These are phyloP conservation scores for Tapirus terrestris DNA, from an alignment of 2,113 vertebrate genomes.

Conservation along the genomic window DNA sequence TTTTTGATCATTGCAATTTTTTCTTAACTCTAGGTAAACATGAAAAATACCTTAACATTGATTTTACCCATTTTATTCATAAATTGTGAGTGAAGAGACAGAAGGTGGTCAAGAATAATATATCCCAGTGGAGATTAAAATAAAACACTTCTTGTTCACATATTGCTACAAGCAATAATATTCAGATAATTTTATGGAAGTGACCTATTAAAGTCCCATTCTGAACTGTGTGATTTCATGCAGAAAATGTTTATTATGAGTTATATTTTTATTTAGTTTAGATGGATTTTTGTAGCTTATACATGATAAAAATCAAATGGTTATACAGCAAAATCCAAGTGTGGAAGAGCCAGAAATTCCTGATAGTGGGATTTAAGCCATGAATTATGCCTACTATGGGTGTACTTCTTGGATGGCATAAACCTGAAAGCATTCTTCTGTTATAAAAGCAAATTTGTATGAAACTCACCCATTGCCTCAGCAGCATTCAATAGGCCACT, in stretches of 20 bases:
- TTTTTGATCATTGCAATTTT: not conserved
- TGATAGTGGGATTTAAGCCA: not conserved
- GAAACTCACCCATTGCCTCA: not conserved
- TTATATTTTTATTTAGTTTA: not conserved
- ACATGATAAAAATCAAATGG: not conserved
- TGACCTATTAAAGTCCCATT: not conserved
- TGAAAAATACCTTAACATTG: slow-evolving; percentile 23
- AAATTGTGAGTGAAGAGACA: not conserved
- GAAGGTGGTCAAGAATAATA: not conserved
- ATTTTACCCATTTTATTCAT: not conserved
- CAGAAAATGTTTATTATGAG: not conserved
- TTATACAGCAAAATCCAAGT: not conserved
- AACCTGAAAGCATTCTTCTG: not conserved
- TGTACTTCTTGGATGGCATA: not conserved
- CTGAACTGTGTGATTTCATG: not conserved
- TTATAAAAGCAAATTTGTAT: not conserved
- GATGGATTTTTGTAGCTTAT: not conserved
- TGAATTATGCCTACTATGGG: not conserved
- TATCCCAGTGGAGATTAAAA: not conserved
- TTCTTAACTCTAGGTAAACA: not conserved
- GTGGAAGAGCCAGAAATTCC: not conserved
- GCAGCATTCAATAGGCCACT: not conserved
- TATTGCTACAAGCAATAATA: not conserved
- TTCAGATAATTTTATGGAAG: not conserved
- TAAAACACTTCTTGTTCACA: not conserved